Conservation (phyloP, 92 coral and sea anemone species). For the Blastomussa wellsi region DNA sequence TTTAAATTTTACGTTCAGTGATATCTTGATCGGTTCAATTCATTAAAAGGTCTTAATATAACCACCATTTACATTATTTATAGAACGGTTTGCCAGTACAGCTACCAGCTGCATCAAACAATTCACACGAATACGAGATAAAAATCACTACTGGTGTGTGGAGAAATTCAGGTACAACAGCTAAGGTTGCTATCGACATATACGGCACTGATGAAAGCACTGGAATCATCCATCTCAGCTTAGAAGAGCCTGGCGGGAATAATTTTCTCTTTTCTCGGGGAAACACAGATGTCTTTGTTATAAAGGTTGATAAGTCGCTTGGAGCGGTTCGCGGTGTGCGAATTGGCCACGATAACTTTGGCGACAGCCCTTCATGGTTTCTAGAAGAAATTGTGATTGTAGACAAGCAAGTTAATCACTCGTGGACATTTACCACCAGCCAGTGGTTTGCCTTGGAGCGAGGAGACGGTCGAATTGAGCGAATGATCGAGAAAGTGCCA, state of each 20-base stretch:
- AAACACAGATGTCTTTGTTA: constrained; percentile 49
- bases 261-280: constrained; percentile 51
- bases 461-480: constrained; percentile 51
- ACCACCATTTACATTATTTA: background rate
- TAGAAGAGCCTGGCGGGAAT: background rate
- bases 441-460: constrained; percentile 57
- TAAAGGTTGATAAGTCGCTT: constrained; percentile 24
- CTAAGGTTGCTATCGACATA: constrained; percentile 48
- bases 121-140: constrained; percentile 36
- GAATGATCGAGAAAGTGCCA: background rate
- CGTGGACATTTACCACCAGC: constrained; percentile 35
- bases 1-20: too few species aligned
- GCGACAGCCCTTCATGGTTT: constrained; percentile 62
- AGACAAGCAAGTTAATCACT: constrained; percentile 29
- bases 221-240: constrained; percentile 23
- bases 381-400: constrained; percentile 41
- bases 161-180: constrained; percentile 46
- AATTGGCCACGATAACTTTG: constrained; percentile 60
- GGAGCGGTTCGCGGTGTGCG: constrained; percentile 47
- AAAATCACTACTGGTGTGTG: constrained; percentile 42
- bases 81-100: constrained; percentile 68
- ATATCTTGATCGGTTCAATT: background rate
- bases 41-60: background rate
- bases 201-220: constrained; percentile 34
- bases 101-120: constrained; percentile 28